Conservation (phyloP, 2,888 invertebrate genomes). For the Melinaea menophilus region DNA sequence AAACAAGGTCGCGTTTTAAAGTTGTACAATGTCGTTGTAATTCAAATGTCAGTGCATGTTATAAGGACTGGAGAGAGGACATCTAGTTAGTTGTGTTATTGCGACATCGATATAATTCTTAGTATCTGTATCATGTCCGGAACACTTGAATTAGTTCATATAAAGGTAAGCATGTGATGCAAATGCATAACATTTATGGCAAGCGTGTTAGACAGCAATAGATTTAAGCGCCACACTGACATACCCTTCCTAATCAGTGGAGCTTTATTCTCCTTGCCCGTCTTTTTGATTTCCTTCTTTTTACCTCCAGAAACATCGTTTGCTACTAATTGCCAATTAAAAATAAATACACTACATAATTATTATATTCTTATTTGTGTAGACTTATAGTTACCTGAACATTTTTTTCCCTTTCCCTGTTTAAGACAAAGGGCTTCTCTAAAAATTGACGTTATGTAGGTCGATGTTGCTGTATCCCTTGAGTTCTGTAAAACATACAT, state of each 20-base stretch:
- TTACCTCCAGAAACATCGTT: conserved; percentile 53
- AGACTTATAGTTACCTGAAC: conserved; percentile 51
- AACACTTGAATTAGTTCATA: no score
- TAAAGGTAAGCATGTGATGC: no score
- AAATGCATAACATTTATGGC: conserved; percentile 9
- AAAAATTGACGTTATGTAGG: conserved; percentile 77
- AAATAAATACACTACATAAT: conserved; percentile 11
- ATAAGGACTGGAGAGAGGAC: conserved; percentile 45
- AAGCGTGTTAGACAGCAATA: conserved; percentile 23
- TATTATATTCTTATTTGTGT: background rate
- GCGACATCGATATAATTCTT: background rate
- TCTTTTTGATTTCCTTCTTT: conserved; percentile 67
- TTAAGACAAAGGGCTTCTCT: conserved; percentile 79
- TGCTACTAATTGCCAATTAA: conserved; percentile 46
- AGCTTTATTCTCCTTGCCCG: conserved; percentile 65
- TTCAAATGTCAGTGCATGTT: conserved; percentile 64
- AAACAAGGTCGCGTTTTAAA: conserved; percentile 51
- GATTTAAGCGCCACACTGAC: conserved; percentile 42
- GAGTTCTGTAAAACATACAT: conserved; percentile 57
- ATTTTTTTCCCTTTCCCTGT: conserved; percentile 73
- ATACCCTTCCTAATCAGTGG: conserved; percentile 66
- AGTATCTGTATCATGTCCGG: background rate
- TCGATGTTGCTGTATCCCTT: conserved; percentile 73
- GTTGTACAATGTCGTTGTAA: conserved; percentile 56
- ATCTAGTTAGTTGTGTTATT: background rate